Base-by-base conservation (phyloP, 2,888 invertebrate genomes). In the Nasonia oneida region DNA sequence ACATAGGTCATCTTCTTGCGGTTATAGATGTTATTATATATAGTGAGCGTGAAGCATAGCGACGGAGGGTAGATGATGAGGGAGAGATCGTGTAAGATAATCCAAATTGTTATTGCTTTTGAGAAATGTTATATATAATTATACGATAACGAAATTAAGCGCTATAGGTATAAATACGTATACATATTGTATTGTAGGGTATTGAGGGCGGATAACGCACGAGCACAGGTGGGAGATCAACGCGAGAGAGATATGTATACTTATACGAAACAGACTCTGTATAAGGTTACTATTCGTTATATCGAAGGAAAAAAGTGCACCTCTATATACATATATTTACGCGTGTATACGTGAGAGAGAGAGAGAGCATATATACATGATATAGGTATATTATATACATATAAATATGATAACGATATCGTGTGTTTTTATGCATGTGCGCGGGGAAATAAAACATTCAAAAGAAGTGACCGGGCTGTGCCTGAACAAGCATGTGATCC, bases 401-500 rank as follows among this genome's bases (percentile, higher is more conserved):
- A 53, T 53, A 18, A 53, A 53, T 53, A 53, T 53, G 12, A 53
- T 53, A 53, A 53, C 1, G 1, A 53, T 53, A 53, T 18, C 18
- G 53, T 53, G 4, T 53, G 53, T 53, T 53, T 53, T 18, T 53
- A 53, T 53, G 18, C 18, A 6, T 53, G 53, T 47, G 47, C 39
- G 39, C 1, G 10, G 23, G 23, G 23, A 8, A 64, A 10, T 29
- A 23, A 53, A 53, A 18, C 53, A 53, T 53, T 18, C 50, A 37
- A 73, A 81, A 81, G 47, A 29, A 73, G 42, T 74, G 57, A 42
- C 18, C 81, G 81, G 74, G 81, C 71, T 83, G 83, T 77, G 71
- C 83, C 77, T 76, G 57, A 77, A 42, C 39, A 23, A 39, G 77
- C 61, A 37, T 18, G 71, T 71, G 39, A 50, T 15, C 76, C 76